A percentile compares a stretch with the other conserved stretches of the same genome.
phyloP scores from a whole-genome alignment of 1,140 invertebrate genomes.

The Nasonia longicornis region DNA sequence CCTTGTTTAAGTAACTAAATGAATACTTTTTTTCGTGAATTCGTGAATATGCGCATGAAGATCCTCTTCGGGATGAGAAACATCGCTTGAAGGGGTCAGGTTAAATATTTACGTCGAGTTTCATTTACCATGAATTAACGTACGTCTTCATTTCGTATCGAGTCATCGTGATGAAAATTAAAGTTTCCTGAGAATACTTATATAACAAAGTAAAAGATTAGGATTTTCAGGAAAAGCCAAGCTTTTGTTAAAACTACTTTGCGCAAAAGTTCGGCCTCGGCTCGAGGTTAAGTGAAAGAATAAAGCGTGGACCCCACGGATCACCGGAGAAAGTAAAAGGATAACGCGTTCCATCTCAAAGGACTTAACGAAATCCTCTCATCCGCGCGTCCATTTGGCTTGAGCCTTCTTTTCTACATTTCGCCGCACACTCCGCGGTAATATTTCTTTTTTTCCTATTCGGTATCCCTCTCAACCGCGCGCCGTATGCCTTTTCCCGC shows the following conservation, averaged over 20 bases:
- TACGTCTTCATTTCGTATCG: too few relatives aligned
- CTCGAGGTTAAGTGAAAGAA: slow-evolving; percentile 53
- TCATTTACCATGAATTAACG: too few relatives aligned
- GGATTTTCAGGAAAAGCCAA: background rate
- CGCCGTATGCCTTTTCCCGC: background rate
- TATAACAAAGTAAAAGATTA: background rate
- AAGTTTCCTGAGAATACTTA: too few relatives aligned
- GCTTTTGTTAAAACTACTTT: background rate
- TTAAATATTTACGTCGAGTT: too few relatives aligned
- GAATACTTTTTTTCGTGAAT: too few relatives aligned
- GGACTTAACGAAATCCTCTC: slow-evolving; percentile 59
- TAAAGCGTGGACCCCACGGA: slow-evolving; percentile 45
- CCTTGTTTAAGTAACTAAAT: too few relatives aligned
- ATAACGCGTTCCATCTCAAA: slow-evolving; percentile 55
- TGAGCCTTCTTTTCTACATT: slow-evolving; percentile 38
- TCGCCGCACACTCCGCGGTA: background rate
- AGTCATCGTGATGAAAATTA: too few relatives aligned
- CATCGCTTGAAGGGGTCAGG: too few relatives aligned
- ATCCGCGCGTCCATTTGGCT: slow-evolving; percentile 49
- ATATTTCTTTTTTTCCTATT: slow-evolving; percentile 10
- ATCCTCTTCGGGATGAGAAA: too few relatives aligned
- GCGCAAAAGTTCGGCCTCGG: background rate
- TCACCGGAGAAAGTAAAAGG: slow-evolving; percentile 49
- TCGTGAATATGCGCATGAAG: too few relatives aligned
- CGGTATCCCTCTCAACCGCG: background rate